Percentiles rank a stretch among this genome's conserved stretches.
These are phyloP conservation scores for Archips xylosteana DNA, from an alignment of 2,888 invertebrate genomes.

Conservation along the genomic window DNA sequence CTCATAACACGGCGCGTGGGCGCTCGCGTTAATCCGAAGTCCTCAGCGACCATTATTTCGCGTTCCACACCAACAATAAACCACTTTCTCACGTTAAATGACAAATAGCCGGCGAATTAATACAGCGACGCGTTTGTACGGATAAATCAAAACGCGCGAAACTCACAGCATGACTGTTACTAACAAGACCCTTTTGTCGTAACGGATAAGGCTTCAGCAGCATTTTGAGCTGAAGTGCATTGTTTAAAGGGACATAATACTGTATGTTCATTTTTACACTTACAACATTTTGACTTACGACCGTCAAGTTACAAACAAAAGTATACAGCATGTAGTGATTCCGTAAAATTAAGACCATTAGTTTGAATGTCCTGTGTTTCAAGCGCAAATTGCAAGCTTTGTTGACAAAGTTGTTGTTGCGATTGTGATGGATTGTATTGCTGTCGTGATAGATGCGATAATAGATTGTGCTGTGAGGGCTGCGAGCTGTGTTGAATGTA, in stretches of 20 bases:
- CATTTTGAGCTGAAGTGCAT: not conserved
- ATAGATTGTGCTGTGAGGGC: slow-evolving; percentile 37
- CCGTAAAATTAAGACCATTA: slow-evolving; percentile 43
- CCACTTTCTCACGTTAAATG: slow-evolving; percentile 78
- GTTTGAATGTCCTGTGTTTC: slow-evolving; percentile 43
- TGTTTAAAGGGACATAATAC: not conserved
- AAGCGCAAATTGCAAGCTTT: slow-evolving; percentile 43
- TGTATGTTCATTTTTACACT: not conserved
- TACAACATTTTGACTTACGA: not conserved
- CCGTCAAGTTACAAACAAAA: slow-evolving; percentile 34
- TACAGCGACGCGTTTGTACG: slow-evolving; percentile 67
- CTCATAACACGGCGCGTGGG: slow-evolving; percentile 13
- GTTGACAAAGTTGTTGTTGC: slow-evolving; percentile 48
- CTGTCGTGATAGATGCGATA: slow-evolving; percentile 37
- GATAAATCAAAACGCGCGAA: slow-evolving; percentile 74
- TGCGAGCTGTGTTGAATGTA: slow-evolving; percentile 65
- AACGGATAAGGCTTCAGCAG: not conserved
- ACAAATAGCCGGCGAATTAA: slow-evolving; percentile 81
- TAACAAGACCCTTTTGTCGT: not conserved
- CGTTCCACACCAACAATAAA: slow-evolving; percentile 71
- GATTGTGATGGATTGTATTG: slow-evolving; percentile 38
- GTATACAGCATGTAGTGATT: slow-evolving; percentile 29
- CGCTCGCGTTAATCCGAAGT: slow-evolving; percentile 16
- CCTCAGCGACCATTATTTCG: slow-evolving; percentile 59
- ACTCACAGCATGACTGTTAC: slow-evolving; percentile 56